Percentiles rank a stretch among this genome's conserved stretches.
Conservation (phyloP, 2,888 invertebrate genomes). For the Pyrochroa serraticornis region DNA sequence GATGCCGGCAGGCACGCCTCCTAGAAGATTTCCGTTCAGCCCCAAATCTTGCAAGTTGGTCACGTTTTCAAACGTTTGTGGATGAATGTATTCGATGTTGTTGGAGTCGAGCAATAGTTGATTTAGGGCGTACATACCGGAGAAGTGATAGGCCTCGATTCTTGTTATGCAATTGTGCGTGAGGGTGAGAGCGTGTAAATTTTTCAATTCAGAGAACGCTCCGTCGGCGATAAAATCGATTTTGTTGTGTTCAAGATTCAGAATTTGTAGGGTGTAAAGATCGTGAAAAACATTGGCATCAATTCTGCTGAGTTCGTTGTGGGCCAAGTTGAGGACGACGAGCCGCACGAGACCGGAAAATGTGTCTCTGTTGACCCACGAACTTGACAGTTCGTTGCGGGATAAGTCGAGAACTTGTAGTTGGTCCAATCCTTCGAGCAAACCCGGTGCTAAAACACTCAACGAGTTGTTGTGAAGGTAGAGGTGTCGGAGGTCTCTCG, state of each 20-base stretch:
- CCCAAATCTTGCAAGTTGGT: constrained; percentile 79
- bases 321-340: constrained; percentile 75
- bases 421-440: constrained; percentile 75
- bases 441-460: constrained; percentile 74
- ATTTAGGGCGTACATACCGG: constrained; percentile 75
- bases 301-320: constrained; percentile 74
- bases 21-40: constrained; percentile 74
- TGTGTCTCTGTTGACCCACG: constrained; percentile 78
- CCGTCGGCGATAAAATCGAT: constrained; percentile 74
- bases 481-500: constrained; percentile 73
- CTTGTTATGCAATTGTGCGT: constrained; percentile 73
- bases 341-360: constrained; percentile 76
- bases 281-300: constrained; percentile 76
- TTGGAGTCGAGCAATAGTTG: constrained; percentile 79
- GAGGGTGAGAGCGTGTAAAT: constrained; percentile 76
- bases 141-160: constrained; percentile 73
- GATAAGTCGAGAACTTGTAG: constrained; percentile 76
- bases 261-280: constrained; percentile 74
- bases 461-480: constrained; percentile 80
- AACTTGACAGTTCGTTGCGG: constrained; percentile 75
- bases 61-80: constrained; percentile 76
- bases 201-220: constrained; percentile 76
- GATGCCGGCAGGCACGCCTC: constrained; percentile 73
- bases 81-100: constrained; percentile 70
- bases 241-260: constrained; percentile 75